phyloP scores from a whole-genome alignment of 2,113 vertebrate species.

The Trachemys scripta region DNA sequence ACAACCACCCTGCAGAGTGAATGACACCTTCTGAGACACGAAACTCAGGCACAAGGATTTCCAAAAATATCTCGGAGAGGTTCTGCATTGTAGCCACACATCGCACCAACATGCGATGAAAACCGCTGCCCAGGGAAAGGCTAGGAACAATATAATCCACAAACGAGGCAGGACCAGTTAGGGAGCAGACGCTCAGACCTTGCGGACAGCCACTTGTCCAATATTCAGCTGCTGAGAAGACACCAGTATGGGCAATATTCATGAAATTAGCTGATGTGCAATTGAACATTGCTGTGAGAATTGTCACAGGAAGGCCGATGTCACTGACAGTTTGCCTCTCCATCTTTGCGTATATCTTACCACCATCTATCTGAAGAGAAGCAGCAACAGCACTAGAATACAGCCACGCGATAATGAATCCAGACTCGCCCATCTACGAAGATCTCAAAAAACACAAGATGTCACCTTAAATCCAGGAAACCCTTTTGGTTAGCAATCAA shows the following conservation, averaged over 20 bases:
- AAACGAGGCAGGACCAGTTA: neutral
- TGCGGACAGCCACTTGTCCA: neutral
- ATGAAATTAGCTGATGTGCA: neutral
- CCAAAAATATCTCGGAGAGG: neutral
- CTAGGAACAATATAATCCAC: neutral
- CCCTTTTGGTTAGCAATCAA: neutral
- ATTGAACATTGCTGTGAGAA: neutral
- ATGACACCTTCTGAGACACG: neutral
- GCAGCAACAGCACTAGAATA: neutral
- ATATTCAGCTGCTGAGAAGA: too few relatives aligned
- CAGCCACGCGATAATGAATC: neutral
- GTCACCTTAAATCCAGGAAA: neutral
- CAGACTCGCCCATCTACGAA: neutral
- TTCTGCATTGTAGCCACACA: neutral
- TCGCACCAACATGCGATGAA: neutral
- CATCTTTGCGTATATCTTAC: neutral
- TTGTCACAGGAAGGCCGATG: neutral
- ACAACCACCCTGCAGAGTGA: neutral
- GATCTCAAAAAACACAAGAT: neutral
- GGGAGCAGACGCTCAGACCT: neutral
- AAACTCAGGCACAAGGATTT: neutral
- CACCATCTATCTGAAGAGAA: neutral
- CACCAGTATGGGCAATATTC: neutral
- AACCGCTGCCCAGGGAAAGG: neutral
- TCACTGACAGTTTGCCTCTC: neutral